phyloP scores from a whole-genome alignment of 2,888 invertebrate genomes.

The Apotomis turbidana region DNA sequence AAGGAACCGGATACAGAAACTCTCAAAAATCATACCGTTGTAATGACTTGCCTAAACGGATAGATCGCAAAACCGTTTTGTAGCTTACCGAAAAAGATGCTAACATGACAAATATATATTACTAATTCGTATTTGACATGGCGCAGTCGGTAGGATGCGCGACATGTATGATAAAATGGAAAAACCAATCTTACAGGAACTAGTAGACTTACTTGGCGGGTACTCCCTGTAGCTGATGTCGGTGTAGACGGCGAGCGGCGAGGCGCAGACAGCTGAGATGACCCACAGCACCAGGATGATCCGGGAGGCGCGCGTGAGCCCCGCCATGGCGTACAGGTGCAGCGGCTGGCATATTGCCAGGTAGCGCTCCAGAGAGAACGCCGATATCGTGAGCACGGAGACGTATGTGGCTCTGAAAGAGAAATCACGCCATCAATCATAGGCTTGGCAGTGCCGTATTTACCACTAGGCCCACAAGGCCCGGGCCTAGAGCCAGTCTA shows the following conservation, averaged over 20 bases:
- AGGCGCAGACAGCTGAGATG: constrained; percentile 88
- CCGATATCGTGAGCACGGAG: constrained; percentile 95
- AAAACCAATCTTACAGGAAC: constrained; percentile 61
- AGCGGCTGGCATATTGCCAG: constrained; percentile 93
- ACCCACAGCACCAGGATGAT: constrained; percentile 92
- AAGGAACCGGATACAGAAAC: too few species aligned
- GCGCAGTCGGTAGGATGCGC: constrained; percentile 63
- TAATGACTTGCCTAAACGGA: too few species aligned
- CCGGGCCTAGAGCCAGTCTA: too few species aligned
- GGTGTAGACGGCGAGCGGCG: constrained; percentile 90
- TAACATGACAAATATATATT: too few species aligned
- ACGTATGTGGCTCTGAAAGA: constrained; percentile 91
- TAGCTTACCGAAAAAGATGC: too few species aligned
- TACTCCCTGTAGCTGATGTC: constrained; percentile 89
- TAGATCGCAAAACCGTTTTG: too few species aligned
- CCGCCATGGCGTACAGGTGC: constrained; percentile 92
- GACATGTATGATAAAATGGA: constrained; percentile 92
- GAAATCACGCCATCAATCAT: constrained; percentile 30
- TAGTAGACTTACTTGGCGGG: constrained; percentile 85
- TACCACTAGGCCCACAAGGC: too few species aligned
- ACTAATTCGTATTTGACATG: too few species aligned
- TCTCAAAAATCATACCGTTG: too few species aligned
- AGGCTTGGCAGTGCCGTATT: too few species aligned
- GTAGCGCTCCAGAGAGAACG: constrained; percentile 95
- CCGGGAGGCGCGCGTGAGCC: constrained; percentile 89